Evolutionary conservation across 2,797 vertebrate species (phyloP).

Genomic region (Anguilla obscura): DNA sequence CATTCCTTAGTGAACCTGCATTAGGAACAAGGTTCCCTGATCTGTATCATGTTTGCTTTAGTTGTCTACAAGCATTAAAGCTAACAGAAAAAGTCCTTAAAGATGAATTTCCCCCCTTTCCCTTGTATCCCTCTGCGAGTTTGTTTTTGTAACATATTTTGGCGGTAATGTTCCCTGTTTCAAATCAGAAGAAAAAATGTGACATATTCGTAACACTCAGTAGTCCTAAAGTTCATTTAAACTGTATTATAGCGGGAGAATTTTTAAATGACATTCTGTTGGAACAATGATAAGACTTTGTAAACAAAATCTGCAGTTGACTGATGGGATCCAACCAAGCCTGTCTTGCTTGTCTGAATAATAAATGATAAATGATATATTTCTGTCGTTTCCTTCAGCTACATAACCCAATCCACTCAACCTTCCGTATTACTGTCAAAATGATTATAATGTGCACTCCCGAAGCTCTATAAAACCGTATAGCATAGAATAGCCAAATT

Average conservation of each 20-base stretch:
- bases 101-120: neutral
- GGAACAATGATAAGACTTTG: constrained; percentile 16
- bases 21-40: neutral
- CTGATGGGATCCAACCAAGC: constrained; percentile 18
- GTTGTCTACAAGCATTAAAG: neutral
- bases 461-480: neutral
- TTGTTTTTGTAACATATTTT: neutral
- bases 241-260: neutral
- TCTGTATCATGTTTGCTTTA: neutral
- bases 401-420: neutral
- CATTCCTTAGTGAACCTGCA: neutral
- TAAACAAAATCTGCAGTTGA: constrained; percentile 10
- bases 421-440: neutral
- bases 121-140: neutral
- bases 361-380: constrained; percentile 8
- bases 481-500: neutral
- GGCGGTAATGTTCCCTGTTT: neutral
- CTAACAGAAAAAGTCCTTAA: neutral
- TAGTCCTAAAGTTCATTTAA: neutral
- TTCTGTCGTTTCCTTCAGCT: neutral
- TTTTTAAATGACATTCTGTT: constrained; percentile 8
- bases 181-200: neutral
- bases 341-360: constrained; percentile 17
- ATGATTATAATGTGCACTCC: neutral
- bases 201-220: neutral